Conservation (phyloP, 1,140 invertebrate species). For the Thaumatotibia leucotreta region DNA sequence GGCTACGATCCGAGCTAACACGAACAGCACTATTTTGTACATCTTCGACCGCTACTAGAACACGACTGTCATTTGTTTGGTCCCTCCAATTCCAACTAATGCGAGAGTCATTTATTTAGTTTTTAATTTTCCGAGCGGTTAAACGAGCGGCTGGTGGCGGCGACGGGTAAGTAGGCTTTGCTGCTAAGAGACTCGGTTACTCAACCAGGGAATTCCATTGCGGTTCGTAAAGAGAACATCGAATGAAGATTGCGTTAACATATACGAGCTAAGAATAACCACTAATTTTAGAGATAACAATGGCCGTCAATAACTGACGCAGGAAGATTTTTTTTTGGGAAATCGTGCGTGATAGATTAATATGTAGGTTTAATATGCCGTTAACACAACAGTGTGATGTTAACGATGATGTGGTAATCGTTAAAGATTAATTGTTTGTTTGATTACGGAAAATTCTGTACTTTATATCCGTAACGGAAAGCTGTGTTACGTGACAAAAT, state of each 20-base stretch:
- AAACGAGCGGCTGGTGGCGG: neutral
- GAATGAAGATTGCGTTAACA: neutral
- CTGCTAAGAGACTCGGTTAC: neutral
- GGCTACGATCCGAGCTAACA: neutral
- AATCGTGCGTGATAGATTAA: neutral
- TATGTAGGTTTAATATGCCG: neutral
- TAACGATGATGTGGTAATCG: neutral
- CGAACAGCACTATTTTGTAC: neutral
- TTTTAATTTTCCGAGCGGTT: neutral
- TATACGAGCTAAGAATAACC: neutral
- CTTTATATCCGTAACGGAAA: neutral
- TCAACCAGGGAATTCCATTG: constrained; percentile 13
- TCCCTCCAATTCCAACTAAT: neutral
- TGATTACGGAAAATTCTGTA: neutral
- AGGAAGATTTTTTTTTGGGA: neutral
- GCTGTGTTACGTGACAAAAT: neutral
- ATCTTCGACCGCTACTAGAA: neutral
- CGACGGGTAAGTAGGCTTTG: neutral
- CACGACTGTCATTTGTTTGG: neutral
- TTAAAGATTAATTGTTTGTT: neutral
- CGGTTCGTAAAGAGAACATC: neutral
- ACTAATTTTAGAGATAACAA: neutral
- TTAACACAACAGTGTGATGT: neutral
- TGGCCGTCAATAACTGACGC: neutral
- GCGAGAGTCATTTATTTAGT: neutral